phyloP scores from a whole-genome alignment of 2,888 invertebrate genomes.

The Anoplius nigerrimus region DNA sequence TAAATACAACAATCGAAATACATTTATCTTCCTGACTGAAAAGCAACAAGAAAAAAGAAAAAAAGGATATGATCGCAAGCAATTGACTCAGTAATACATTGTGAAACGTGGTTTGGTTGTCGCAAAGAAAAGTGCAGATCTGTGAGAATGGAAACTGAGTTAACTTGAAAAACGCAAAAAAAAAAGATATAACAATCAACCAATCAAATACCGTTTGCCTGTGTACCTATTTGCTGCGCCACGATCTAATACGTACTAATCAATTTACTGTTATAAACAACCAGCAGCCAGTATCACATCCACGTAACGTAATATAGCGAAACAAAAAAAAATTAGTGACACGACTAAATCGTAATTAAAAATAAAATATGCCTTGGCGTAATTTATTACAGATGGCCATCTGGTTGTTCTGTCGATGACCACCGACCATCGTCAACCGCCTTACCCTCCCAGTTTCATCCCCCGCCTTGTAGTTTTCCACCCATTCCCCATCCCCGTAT shows the following conservation, averaged over 20 bases:
- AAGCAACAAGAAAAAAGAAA: conserved; percentile 17
- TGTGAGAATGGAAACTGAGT: conserved; percentile 31
- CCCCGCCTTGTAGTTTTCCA: conserved; percentile 35
- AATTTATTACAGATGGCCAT: conserved; percentile 69
- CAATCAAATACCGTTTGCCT: conserved; percentile 51
- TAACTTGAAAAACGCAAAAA: conserved; percentile 1
- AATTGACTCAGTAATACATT: conserved; percentile 44
- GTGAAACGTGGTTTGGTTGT: conserved; percentile 19
- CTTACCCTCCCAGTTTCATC: conserved; percentile 43
- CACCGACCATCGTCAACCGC: conserved; percentile 37
- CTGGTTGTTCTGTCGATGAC: conserved; percentile 63
- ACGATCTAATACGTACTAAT: conserved; percentile 55
- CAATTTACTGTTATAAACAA: conserved; percentile 59
- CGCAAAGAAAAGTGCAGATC: conserved; percentile 26
- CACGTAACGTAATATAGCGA: conserved; percentile 61
- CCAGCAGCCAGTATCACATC: conserved; percentile 71
- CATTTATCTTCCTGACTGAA: conserved; percentile 51
- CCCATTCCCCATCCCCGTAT: conserved; percentile 4
- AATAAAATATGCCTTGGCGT: conserved; percentile 68
- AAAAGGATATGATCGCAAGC: conserved; percentile 35
- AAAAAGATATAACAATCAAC: conserved; percentile 42
- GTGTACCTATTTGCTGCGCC: conserved; percentile 56
- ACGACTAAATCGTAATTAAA: conserved; percentile 68
- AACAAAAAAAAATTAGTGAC: conserved; percentile 63
- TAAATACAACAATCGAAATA: conserved; percentile 55